Conservation (phyloP, 2,888 invertebrate species). For the Oxystoma pomonae region DNA sequence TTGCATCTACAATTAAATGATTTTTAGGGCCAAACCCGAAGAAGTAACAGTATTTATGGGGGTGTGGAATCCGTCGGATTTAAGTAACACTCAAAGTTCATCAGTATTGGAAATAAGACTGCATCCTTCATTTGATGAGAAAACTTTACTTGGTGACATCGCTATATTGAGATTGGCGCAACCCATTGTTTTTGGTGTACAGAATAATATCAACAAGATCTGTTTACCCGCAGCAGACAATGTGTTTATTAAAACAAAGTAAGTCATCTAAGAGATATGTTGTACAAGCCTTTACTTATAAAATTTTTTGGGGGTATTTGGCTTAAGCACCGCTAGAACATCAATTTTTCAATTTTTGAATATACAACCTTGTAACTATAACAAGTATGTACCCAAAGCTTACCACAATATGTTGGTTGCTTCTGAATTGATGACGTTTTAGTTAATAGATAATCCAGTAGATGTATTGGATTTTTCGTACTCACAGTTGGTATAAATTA, state of each 20-base stretch:
- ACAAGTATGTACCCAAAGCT: too few species aligned
- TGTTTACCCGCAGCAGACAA: conserved; percentile 54
- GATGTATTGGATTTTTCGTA: too few species aligned
- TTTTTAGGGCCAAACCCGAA: conserved; percentile 30
- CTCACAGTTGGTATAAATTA: too few species aligned
- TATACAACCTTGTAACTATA: too few species aligned
- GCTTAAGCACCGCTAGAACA: too few species aligned
- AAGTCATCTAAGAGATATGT: neutral
- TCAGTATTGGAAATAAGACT: conserved; percentile 32
- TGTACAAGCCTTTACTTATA: neutral
- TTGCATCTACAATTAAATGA: too few species aligned
- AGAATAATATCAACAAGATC: conserved; percentile 56
- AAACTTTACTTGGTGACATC: conserved; percentile 66
- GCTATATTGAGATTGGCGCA: conserved; percentile 69
- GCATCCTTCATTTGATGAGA: conserved; percentile 64
- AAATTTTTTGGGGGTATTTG: neutral
- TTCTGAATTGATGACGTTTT: too few species aligned
- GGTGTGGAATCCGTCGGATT: conserved; percentile 31
- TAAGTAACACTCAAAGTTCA: conserved; percentile 27
- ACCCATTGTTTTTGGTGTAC: conserved; percentile 52
- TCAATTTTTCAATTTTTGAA: too few species aligned
- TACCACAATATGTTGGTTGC: too few species aligned
- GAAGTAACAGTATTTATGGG: conserved; percentile 35
- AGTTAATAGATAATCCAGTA: too few species aligned
- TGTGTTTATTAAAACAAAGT: neutral